phyloP scores from a whole-genome alignment of 2,888 invertebrate species.

The Clostera curtula region DNA sequence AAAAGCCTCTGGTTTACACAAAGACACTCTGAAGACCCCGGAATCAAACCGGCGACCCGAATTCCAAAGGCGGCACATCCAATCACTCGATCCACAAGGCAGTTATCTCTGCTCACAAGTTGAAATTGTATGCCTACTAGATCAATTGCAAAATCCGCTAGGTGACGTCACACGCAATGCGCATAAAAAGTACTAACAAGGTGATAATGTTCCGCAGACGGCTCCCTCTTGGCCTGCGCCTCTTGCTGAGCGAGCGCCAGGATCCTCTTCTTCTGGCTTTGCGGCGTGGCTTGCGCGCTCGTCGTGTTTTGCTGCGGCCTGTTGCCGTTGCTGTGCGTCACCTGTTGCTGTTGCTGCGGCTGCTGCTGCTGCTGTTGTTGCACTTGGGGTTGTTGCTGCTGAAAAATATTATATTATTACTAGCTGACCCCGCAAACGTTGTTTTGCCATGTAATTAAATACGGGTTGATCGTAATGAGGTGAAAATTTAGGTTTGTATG shows the following conservation, averaged over 20 bases:
- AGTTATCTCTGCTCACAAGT: too few species aligned
- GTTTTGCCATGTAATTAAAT: too few species aligned
- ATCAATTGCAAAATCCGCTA: too few species aligned
- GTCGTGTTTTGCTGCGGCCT: conserved; percentile 17
- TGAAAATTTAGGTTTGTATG: too few species aligned
- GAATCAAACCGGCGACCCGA: too few species aligned
- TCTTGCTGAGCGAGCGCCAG: conserved; percentile 84
- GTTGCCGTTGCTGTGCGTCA: conserved; percentile 13
- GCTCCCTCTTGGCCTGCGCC: conserved; percentile 71
- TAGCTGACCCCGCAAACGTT: too few species aligned
- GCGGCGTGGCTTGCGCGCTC: conserved; percentile 65
- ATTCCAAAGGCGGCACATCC: too few species aligned
- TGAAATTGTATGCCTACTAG: too few species aligned
- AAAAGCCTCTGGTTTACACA: too few species aligned
- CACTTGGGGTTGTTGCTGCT: conserved; percentile 17
- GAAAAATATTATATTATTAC: conserved; percentile 17
- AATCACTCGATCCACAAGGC: too few species aligned
- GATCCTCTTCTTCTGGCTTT: conserved; percentile 92
- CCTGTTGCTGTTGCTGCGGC: conserved; percentile 20
- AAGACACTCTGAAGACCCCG: too few species aligned
- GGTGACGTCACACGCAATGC: neutral
- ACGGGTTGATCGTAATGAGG: too few species aligned
- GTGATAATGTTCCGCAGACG: conserved; percentile 66
- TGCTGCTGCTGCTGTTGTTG: conserved; percentile 24
- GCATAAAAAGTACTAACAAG: conserved; percentile 20